A percentile compares a stretch with the other conserved stretches of the same genome.
Conservation (phyloP, 2,113 vertebrate genomes). For the Zosterops lateralis region DNA sequence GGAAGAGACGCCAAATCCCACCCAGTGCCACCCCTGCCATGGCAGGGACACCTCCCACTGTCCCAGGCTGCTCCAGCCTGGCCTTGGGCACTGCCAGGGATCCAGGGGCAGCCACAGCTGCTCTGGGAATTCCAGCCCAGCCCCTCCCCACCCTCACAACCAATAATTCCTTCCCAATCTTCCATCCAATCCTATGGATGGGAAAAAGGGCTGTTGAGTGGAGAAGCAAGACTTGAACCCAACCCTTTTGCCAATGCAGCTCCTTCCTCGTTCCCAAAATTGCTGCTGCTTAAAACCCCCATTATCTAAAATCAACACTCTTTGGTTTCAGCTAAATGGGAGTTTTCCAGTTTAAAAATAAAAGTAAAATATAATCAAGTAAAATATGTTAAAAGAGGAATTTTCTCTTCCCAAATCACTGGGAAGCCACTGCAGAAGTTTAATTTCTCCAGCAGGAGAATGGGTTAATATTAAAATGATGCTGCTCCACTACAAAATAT, state of each 20-base stretch:
- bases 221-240: not conserved
- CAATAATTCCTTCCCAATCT: not conserved
- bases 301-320: not conserved
- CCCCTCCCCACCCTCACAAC: not conserved
- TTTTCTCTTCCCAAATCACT: not conserved
- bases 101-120: not conserved
- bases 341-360: not conserved
- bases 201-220: not conserved
- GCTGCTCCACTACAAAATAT: fast-evolving
- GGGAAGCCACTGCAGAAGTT: not conserved
- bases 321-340: not conserved
- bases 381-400: not conserved
- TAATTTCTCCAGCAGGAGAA: not conserved
- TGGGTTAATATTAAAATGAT: not conserved
- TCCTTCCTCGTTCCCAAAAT: fast-evolving
- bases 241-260: fast-evolving
- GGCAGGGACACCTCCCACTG: not conserved
- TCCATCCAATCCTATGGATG: fast-evolving
- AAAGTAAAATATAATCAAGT: not conserved
- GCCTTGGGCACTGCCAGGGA: not conserved
- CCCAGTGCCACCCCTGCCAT: not conserved
- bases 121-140: not conserved
- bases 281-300: not conserved
- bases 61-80: not conserved
- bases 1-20: not conserved